Percentiles rank a stretch among this genome's conserved stretches.
Evolutionary conservation across 2,113 vertebrate species (phyloP).

Genomic region (Sturnira hondurensis): DNA sequence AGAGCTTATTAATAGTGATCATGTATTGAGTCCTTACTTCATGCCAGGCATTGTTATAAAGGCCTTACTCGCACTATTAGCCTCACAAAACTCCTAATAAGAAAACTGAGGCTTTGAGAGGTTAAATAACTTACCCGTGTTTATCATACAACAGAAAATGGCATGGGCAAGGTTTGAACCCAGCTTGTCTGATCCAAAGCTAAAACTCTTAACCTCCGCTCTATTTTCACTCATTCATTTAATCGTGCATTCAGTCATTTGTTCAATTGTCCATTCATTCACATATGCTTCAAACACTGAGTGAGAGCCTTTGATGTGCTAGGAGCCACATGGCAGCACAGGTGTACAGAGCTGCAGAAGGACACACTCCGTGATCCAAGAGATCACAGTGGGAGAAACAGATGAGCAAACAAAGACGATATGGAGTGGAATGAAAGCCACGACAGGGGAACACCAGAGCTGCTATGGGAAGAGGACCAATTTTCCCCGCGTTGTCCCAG

Average conservation of each 20-base stretch:
- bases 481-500: background rate
- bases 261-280: background rate
- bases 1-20: background rate
- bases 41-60: background rate
- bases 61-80: background rate
- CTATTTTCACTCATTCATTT: background rate
- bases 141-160: background rate
- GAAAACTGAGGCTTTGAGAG: background rate
- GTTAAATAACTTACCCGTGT: constrained; percentile 6
- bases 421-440: background rate
- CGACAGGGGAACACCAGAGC: background rate
- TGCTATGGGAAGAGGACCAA: background rate
- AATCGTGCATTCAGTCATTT: background rate
- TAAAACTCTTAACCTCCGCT: background rate
- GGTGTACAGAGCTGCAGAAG: background rate
- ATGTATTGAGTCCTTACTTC: background rate
- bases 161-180: background rate
- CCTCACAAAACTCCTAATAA: background rate
- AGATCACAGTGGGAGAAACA: background rate
- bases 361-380: background rate
- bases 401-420: background rate
- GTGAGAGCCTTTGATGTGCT: background rate
- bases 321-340: background rate
- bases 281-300: background rate
- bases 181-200: background rate